phyloP scores from a whole-genome alignment of 2,797 vertebrate genomes.

The Dallia pectoralis region DNA sequence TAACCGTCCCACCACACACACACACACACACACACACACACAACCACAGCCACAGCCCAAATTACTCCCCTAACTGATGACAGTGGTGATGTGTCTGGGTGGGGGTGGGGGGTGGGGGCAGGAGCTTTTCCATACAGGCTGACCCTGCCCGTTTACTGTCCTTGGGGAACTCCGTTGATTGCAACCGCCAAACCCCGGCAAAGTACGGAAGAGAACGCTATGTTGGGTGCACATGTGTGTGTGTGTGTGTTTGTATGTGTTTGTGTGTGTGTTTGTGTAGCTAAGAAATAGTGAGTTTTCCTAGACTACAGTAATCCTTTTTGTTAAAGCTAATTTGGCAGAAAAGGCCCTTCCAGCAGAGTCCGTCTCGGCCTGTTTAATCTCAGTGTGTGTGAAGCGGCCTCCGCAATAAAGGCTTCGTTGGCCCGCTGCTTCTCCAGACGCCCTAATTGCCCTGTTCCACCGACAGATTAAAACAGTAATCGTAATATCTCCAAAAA shows the following conservation, averaged over 20 bases:
- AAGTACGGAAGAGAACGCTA: constrained; percentile 11
- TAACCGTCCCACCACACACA: not conserved
- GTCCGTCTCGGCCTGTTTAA: constrained; percentile 46
- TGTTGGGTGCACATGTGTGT: not conserved
- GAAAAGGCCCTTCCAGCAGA: constrained; percentile 59
- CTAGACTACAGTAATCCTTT: constrained; percentile 55
- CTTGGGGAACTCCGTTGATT: constrained; percentile 51
- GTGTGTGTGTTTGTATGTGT: not conserved
- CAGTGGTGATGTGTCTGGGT: constrained; percentile 34
- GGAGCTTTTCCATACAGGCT: constrained; percentile 23
- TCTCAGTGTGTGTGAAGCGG: constrained; percentile 38
- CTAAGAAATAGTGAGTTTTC: constrained; percentile 23
- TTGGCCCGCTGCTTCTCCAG: constrained; percentile 48
- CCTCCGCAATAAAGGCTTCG: constrained; percentile 52
- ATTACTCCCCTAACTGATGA: constrained; percentile 50
- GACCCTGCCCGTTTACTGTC: constrained; percentile 42
- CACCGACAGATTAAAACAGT: constrained; percentile 51
- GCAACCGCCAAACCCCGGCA: constrained; percentile 36
- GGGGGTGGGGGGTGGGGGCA: constrained; percentile 11
- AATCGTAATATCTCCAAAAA: not conserved
- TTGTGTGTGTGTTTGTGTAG: not conserved
- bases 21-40: not conserved
- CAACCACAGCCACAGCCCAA: constrained; percentile 18
- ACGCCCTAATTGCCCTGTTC: constrained; percentile 56
- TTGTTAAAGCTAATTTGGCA: constrained; percentile 64